These are phyloP conservation scores for Eleutherodactylus coqui DNA, from an alignment of 2,797 vertebrate species.

Conservation along the genomic window DNA sequence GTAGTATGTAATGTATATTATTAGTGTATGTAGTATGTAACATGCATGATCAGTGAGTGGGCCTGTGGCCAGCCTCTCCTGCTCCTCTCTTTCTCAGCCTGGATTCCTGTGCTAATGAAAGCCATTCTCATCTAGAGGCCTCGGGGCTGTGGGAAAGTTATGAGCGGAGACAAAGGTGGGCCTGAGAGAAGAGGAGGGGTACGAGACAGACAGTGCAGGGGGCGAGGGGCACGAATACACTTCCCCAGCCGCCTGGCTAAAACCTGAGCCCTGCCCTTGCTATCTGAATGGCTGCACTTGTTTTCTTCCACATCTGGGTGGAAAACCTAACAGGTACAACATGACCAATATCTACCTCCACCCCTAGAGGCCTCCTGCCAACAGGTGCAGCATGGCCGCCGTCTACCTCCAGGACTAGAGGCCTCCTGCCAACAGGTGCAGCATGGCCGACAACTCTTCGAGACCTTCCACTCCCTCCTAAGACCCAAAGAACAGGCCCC, in stretches of 20 bases:
- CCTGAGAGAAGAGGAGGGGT: constrained; percentile 32
- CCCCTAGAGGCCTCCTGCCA: too few relatives aligned
- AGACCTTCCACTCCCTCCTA: too few relatives aligned
- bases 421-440: too few relatives aligned
- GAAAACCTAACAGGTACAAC: too few relatives aligned
- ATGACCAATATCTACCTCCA: too few relatives aligned
- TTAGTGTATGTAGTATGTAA: neutral
- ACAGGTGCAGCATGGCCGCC: constrained; percentile 33
- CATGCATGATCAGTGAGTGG: neutral
- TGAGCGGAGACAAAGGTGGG: constrained; percentile 50
- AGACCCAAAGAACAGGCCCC: too few relatives aligned
- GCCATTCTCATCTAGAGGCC: constrained; percentile 39
- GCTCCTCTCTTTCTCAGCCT: constrained; percentile 26
- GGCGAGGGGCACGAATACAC: constrained; percentile 33
- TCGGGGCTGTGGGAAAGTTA: constrained; percentile 57
- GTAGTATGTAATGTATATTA: neutral
- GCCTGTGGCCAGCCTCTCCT: constrained; percentile 12
- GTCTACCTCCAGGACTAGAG: neutral
- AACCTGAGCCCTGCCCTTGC: constrained; percentile 10
- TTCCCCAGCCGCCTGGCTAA: constrained; percentile 2
- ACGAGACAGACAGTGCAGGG: neutral
- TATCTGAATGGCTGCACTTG: neutral
- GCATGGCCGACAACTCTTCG: too few relatives aligned
- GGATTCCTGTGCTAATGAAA: constrained; percentile 40
- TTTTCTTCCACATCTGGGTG: constrained; percentile 12